Conservation (phyloP, 2,113 vertebrate genomes). For the Chamaetylas fuelleborni region DNA sequence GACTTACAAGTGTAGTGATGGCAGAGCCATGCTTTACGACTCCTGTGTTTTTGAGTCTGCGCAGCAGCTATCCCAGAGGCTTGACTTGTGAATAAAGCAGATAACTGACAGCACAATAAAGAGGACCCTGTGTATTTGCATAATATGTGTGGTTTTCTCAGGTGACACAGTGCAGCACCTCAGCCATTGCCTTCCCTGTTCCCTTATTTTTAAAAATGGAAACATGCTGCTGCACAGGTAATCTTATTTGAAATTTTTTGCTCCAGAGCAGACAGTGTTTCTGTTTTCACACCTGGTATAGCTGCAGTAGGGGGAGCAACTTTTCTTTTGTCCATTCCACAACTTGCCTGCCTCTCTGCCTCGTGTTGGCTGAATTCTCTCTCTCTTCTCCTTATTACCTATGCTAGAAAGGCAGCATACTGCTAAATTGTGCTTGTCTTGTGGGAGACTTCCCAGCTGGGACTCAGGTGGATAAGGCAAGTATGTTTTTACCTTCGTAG, state of each 20-base stretch:
- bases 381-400: background rate
- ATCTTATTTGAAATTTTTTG: background rate
- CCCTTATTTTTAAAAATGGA: background rate
- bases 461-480: conserved; percentile 3
- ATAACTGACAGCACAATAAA: background rate
- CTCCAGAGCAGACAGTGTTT: background rate
- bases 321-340: background rate
- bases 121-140: background rate
- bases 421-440: background rate
- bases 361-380: background rate
- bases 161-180: background rate
- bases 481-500: background rate
- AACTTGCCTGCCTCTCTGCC: background rate
- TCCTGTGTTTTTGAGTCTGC: background rate
- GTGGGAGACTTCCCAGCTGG: background rate
- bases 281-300: background rate
- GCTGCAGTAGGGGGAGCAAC: background rate
- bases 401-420: background rate
- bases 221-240: background rate
- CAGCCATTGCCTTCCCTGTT: background rate
- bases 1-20: background rate
- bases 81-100: background rate
- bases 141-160: background rate
- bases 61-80: background rate
- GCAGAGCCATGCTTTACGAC: background rate